Evolutionary conservation across 2,113 vertebrate species (phyloP), one percentile per base, ranked within the genome.

Genomic region (Lichenostomus cassidix): DNA sequence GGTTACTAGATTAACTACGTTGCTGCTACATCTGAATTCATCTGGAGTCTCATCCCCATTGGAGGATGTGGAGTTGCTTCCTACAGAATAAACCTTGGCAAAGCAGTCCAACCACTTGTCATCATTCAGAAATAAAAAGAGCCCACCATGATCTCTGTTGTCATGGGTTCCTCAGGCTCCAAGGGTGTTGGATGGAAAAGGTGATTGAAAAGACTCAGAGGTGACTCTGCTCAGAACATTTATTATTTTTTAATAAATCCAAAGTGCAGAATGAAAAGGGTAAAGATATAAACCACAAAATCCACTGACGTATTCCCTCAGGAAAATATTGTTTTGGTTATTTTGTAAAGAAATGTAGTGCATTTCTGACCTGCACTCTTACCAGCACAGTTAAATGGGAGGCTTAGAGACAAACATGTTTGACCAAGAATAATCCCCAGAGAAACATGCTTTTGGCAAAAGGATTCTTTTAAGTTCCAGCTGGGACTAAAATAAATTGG

Each of bases 101-200:
- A 60, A 42, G 5, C 1, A 1, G 23, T 41, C 52, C 22, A 28
- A 7, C 11, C n/a, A 8, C 60, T 53, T 78, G 74, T 19, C 67
- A 58, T 20, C 3, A 15, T 24, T 53, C 25, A 63, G 35, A 75
- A 92, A 50, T 41, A 21, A 31, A 55, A 78, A 82, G 5, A 16
- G 4, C 14, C n/a, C 56, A 21, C 4, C 16, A 4, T 35, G 19
- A 37, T 33, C 11, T 52, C 46, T 39, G 8, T 10, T 59, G 8
- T 25, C 0, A 0, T 4, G 37, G 47, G 16, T 22, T 3, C 15
- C 62, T 55, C 52, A 31, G 65, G 16, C n/a, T 84, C 49, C 55
- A 56, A 8, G 17, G 12, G 11, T 39, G 25, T 33, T 77, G 13
- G 78, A 14, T 69, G 31, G 10, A 39, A 11, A 31, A 60, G 60